phyloP scores from a whole-genome alignment of 2,888 invertebrate genomes.

The Leptinotarsa juncta region DNA sequence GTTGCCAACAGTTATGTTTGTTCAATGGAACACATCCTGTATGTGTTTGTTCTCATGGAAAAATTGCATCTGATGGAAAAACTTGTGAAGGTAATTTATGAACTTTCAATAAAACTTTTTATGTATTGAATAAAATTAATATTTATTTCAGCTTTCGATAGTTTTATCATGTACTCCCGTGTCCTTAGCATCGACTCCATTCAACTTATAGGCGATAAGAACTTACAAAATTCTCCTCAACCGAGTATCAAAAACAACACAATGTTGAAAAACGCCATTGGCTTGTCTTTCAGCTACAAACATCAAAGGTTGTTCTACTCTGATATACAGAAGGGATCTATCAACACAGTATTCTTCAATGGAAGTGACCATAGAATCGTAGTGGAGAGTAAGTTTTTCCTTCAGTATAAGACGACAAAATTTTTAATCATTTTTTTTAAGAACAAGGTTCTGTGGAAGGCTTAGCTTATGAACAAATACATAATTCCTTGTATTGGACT shows the following conservation, averaged over 20 bases:
- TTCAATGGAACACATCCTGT: slow-evolving; percentile 73
- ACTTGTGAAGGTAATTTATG: slow-evolving; percentile 71
- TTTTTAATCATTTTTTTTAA: slow-evolving; percentile 56
- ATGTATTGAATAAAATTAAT: neutral
- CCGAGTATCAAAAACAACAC: slow-evolving; percentile 78
- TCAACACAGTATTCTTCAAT: slow-evolving; percentile 85
- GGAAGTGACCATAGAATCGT: slow-evolving; percentile 79
- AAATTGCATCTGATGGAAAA: slow-evolving; percentile 73
- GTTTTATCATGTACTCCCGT: slow-evolving; percentile 86
- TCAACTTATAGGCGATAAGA: slow-evolving; percentile 79
- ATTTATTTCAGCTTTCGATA: slow-evolving; percentile 74
- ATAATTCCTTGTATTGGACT: slow-evolving; percentile 86
- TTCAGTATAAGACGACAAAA: neutral
- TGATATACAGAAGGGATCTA: slow-evolving; percentile 87
- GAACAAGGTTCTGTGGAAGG: slow-evolving; percentile 91
- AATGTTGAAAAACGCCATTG: slow-evolving; percentile 87
- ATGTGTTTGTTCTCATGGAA: slow-evolving; percentile 88
- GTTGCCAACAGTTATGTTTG: slow-evolving; percentile 84
- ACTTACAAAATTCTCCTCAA: slow-evolving; percentile 82
- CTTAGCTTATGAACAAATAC: slow-evolving; percentile 78
- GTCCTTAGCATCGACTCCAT: slow-evolving; percentile 86
- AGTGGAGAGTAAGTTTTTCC: slow-evolving; percentile 71
- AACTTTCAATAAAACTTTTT: neutral
- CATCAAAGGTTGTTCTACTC: slow-evolving; percentile 83
- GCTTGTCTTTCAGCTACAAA: slow-evolving; percentile 82